Evolutionary conservation across 2,113 vertebrate species (phyloP).

Genomic region (Misgurnus anguillicaudatus): DNA sequence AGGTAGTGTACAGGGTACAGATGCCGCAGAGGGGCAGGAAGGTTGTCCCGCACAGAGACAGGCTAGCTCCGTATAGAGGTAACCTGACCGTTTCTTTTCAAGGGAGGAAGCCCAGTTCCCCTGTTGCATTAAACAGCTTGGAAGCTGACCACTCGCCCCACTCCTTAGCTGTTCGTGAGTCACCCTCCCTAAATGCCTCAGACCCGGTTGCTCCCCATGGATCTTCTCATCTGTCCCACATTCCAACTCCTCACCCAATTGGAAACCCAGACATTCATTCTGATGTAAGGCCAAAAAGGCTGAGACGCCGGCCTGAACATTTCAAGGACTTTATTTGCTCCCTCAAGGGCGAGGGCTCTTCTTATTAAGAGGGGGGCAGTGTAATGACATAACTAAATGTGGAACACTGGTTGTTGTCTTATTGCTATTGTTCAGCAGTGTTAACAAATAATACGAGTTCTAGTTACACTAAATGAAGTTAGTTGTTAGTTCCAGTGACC

Average conservation of each 20-base stretch:
- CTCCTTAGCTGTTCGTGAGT: background rate
- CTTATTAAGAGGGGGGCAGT: too few relatives aligned
- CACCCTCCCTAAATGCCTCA: background rate
- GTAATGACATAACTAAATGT: too few relatives aligned
- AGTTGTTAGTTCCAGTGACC: too few relatives aligned
- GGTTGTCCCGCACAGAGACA: background rate
- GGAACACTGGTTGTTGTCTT: too few relatives aligned
- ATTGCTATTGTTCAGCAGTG: too few relatives aligned
- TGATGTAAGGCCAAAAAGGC: background rate
- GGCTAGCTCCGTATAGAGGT: background rate
- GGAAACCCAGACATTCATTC: background rate
- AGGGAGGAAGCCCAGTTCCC: background rate
- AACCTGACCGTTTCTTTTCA: background rate
- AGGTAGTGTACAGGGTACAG: background rate
- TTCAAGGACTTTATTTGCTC: background rate
- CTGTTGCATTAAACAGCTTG: background rate
- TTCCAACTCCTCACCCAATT: background rate
- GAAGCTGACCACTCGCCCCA: background rate
- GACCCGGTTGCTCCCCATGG: background rate
- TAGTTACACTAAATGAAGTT: too few relatives aligned
- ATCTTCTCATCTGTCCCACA: background rate
- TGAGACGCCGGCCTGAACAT: background rate
- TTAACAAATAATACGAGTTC: too few relatives aligned
- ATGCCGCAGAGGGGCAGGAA: background rate
- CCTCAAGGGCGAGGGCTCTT: background rate